Evolutionary conservation across 1,140 invertebrate genomes (phyloP).

Genomic region (Drosophila tropicalis): DNA sequence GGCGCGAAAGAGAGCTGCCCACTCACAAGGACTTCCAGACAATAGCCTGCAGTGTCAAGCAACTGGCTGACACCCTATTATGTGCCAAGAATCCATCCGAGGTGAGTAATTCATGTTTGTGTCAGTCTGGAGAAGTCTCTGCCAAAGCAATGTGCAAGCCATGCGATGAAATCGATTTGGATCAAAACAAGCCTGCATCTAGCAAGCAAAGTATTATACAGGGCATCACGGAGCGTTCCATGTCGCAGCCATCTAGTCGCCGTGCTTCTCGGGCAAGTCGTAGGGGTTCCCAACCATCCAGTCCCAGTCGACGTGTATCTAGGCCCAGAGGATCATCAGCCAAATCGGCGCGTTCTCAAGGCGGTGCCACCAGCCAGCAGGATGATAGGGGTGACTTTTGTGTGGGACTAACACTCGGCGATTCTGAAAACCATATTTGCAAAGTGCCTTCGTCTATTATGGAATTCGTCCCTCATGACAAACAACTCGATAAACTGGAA

Average conservation of each 20-base stretch:
- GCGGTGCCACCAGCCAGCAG: not conserved
- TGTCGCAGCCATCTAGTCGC: not conserved
- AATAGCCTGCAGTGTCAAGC: slow-evolving; percentile 74
- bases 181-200: not conserved
- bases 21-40: slow-evolving; percentile 71
- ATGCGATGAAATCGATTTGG: not conserved
- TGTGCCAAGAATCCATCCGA: slow-evolving; percentile 55
- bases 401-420: not conserved
- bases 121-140: not conserved
- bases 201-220: not conserved
- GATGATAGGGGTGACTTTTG: not conserved
- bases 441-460: slow-evolving; percentile 36
- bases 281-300: not conserved
- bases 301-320: not conserved
- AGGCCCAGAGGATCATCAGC: not conserved
- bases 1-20: slow-evolving; percentile 62
- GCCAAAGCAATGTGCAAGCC: not conserved
- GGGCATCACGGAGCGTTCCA: not conserved
- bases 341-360: not conserved
- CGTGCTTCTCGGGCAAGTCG: not conserved
- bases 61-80: slow-evolving; percentile 74
- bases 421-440: slow-evolving; percentile 6
- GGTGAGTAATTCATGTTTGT: slow-evolving; percentile 55
- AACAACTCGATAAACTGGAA: not conserved
- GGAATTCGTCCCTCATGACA: not conserved